A percentile compares a stretch with the other conserved stretches of the same genome.
Conservation (phyloP, 2,113 vertebrate species). For the Herpetotheres cachinnans region DNA sequence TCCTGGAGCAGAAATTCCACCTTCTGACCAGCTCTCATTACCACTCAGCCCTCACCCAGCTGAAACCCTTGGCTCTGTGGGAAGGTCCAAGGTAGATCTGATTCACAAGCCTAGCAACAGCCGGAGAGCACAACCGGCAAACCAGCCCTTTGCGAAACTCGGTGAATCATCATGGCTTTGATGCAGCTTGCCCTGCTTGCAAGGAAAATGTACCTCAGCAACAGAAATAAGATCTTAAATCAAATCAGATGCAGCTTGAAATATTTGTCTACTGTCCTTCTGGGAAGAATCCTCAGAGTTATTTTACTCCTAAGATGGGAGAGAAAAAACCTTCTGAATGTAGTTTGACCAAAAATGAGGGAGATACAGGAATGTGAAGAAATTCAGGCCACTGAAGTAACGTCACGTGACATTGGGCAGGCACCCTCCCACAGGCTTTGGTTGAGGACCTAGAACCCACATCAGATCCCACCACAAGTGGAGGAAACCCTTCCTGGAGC, state of each 20-base stretch:
- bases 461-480: neutral
- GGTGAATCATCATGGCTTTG: neutral
- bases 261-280: constrained; percentile 10
- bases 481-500: neutral
- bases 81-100: neutral
- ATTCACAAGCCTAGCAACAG: constrained; percentile 12
- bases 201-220: constrained; percentile 45
- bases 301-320: neutral
- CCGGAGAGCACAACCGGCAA: neutral
- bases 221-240: constrained; percentile 39
- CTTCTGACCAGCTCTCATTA: neutral
- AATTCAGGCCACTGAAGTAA: neutral
- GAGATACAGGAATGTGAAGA: neutral
- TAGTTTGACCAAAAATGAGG: neutral
- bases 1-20: neutral
- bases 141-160: neutral
- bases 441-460: neutral
- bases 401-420: neutral
- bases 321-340: neutral
- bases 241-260: constrained; percentile 22
- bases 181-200: neutral
- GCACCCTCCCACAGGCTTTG: neutral
- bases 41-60: neutral
- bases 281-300: neutral
- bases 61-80: neutral